Base-by-base conservation (phyloP, 37 sponge, comb jelly and placozoan species). In the Amphimedon queenslandica region DNA sequence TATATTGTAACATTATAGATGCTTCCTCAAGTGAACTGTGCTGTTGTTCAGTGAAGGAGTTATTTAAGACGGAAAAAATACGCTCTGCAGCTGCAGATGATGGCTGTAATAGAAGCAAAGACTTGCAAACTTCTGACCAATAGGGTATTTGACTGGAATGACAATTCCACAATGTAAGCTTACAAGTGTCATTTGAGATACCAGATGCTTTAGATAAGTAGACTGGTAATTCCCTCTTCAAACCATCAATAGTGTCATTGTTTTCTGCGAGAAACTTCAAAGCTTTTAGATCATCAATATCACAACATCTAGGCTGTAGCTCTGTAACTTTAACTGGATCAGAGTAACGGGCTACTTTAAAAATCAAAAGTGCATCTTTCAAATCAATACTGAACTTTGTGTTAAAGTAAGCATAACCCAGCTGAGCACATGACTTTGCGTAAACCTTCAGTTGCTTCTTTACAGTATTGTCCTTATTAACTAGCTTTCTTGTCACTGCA, bases 1-100 rank as follows among this genome's bases (percentile, higher is more conserved):
- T 71, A 42, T 71, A 71, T 71, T 71, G 72, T 30, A 71, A 42
- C 72, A 71, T 71, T 29, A 71, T 13, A 28, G 72, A 71, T 25
- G 37, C 72, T 37, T 68, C 36, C 40, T n/a, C n/a, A n/a, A n/a
- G n/a, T n/a, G n/a, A n/a, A n/a, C n/a, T n/a, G n/a, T n/a, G n/a
- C n/a, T n/a, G n/a, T n/a, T n/a, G n/a, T n/a, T n/a, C n/a, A n/a
- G n/a, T n/a, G n/a, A n/a, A n/a, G n/a, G n/a, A n/a, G n/a, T n/a
- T n/a, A n/a, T n/a, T n/a, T n/a, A n/a, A n/a, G n/a, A n/a, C n/a
- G n/a, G n/a, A n/a, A n/a, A n/a, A n/a, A n/a, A 73, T 55, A 23
- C 68, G 33, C 33, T 73, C 75, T 55, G 74, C 67, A 40, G 82
- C 74, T 42, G 67, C 82, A n/a, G n/a, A n/a, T 36, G 75, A 81